Evolutionary conservation across 2,113 vertebrate genomes (phyloP).

Genomic region (Dasypus novemcinctus): DNA sequence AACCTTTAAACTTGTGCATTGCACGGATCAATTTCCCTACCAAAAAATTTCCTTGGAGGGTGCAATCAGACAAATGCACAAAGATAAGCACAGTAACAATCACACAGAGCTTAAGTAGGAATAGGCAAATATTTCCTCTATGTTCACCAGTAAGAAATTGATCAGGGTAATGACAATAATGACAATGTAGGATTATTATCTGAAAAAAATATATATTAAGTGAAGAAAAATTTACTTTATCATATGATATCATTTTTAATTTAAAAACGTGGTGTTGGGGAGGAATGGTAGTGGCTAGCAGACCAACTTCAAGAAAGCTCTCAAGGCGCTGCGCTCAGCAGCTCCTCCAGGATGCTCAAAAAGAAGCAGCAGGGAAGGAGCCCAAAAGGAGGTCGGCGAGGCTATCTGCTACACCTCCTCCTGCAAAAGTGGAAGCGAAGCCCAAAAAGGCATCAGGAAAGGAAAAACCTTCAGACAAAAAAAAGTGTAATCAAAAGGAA

Average conservation of each 20-base stretch:
- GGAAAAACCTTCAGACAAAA: too few species aligned
- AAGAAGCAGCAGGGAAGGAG: too few species aligned
- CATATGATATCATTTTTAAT: background rate
- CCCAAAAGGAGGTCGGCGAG: too few species aligned
- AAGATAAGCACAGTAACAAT: background rate
- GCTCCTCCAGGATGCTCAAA: too few species aligned
- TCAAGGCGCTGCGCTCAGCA: too few species aligned
- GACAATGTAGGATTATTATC: background rate
- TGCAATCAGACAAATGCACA: background rate
- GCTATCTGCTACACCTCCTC: too few species aligned
- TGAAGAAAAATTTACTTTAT: background rate
- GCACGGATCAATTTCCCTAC: background rate
- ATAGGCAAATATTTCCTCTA: background rate
- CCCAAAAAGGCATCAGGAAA: too few species aligned
- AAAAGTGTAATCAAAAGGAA: too few species aligned
- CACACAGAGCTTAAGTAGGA: background rate
- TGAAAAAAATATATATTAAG: background rate
- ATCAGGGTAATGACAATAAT: background rate
- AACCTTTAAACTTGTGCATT: background rate
- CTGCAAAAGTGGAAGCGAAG: too few species aligned
- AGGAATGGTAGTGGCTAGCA: too few species aligned
- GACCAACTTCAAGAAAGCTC: too few species aligned
- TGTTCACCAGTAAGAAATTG: background rate
- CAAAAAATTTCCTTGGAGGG: background rate
- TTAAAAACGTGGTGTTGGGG: background rate